Percentiles rank a stretch among this genome's conserved stretches.
These are phyloP conservation scores for Semaprochilodus insignis DNA, from an alignment of 2,797 vertebrate genomes.

Conservation along the genomic window DNA sequence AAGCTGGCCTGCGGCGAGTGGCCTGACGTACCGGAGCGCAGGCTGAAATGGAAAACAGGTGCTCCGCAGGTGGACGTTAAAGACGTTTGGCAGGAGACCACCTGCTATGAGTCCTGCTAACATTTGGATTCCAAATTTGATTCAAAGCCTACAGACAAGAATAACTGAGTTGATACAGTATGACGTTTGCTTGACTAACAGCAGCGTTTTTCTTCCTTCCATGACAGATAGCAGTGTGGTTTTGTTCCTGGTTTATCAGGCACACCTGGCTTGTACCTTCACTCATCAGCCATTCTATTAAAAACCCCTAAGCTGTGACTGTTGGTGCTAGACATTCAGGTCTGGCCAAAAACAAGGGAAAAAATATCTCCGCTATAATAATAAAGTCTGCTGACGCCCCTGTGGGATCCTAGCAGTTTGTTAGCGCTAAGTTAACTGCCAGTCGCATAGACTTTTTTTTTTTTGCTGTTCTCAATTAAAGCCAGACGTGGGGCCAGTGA, in stretches of 20 bases:
- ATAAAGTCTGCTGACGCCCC: too few relatives aligned
- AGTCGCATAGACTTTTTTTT: too few relatives aligned
- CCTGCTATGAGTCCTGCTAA: conserved; percentile 66
- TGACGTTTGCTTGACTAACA: conserved; percentile 57
- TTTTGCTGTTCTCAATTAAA: too few relatives aligned
- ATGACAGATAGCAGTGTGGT: neutral
- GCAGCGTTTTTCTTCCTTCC: conserved; percentile 14
- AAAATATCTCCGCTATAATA: too few relatives aligned
- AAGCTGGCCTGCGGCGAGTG: neutral
- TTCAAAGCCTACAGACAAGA: conserved; percentile 64
- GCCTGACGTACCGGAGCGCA: neutral
- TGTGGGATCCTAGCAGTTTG: too few relatives aligned
- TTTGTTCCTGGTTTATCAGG: neutral
- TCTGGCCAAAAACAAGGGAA: too few relatives aligned
- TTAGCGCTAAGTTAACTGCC: too few relatives aligned
- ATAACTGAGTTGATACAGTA: conserved; percentile 49
- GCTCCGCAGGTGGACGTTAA: conserved; percentile 67
- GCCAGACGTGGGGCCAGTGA: too few relatives aligned
- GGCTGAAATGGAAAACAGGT: conserved; percentile 64
- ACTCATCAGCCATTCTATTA: neutral
- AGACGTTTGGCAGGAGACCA: conserved; percentile 63
- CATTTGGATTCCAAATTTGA: conserved; percentile 64
- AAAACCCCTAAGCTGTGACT: too few relatives aligned
- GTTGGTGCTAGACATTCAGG: too few relatives aligned
- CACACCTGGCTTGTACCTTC: neutral